These are phyloP conservation scores for Isaurus tuberculatus DNA, from an alignment of 92 coral and sea anemone genomes.

Conservation along the genomic window DNA sequence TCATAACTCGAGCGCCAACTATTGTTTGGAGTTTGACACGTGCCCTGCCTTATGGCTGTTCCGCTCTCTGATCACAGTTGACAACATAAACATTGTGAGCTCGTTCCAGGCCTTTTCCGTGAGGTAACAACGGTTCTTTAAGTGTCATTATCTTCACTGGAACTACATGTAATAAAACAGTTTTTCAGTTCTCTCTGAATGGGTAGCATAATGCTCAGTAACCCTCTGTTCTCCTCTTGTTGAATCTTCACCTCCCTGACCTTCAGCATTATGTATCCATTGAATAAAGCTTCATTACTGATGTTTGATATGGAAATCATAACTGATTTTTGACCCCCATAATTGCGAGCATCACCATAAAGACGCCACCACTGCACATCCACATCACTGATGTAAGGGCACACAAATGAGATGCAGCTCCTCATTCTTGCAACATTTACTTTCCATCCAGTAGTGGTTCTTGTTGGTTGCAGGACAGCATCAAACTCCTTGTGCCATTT, in stretches of 20 bases:
- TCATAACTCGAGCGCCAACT: too few species aligned
- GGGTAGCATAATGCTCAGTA: slow-evolving; percentile 41
- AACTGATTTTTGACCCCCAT: slow-evolving; percentile 58
- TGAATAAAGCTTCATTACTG: slow-evolving; percentile 40
- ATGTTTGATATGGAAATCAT: slow-evolving; percentile 42
- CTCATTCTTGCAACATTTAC: slow-evolving; percentile 29
- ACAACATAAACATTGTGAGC: too few species aligned
- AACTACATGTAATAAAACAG: slow-evolving; percentile 59
- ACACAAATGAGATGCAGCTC: slow-evolving; percentile 21
- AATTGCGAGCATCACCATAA: slow-evolving; percentile 59
- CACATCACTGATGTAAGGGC: not conserved
- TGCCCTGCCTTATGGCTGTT: too few species aligned
- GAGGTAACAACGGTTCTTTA: slow-evolving; percentile 9
- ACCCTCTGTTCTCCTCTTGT: slow-evolving; percentile 29
- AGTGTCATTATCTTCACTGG: slow-evolving; percentile 43
- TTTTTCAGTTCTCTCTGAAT: slow-evolving; percentile 19
- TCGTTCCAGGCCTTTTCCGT: too few species aligned
- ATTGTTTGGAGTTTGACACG: too few species aligned
- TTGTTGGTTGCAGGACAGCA: slow-evolving; percentile 44
- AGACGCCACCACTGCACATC: slow-evolving; percentile 51
- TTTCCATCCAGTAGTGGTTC: slow-evolving; percentile 48
- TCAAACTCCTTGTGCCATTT: slow-evolving; percentile 54
- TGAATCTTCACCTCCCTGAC: not conserved
- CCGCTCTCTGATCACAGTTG: too few species aligned
- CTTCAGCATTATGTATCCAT: slow-evolving; percentile 12